Conservation (phyloP, 2,797 vertebrate species). For the Pantherophis alleghaniensis region DNA sequence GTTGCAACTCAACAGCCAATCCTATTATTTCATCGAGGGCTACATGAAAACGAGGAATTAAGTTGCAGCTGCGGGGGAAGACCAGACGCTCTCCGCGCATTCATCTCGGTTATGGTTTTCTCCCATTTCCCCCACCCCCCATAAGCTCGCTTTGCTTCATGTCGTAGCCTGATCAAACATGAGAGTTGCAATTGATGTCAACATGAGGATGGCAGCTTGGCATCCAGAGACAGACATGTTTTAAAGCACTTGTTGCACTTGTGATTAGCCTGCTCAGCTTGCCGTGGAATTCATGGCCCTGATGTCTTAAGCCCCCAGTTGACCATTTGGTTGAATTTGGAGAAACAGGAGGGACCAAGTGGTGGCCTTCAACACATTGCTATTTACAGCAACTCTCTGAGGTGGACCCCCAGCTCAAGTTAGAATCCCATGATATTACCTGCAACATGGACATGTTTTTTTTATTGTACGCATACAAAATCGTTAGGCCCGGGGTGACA, state of each 20-base stretch:
- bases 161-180: neutral
- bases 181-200: slow-evolving; percentile 17
- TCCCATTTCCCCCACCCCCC: neutral
- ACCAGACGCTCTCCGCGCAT: neutral
- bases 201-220: slow-evolving; percentile 11
- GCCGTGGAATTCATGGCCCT: neutral
- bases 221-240: neutral
- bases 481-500: neutral
- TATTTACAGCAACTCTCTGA: slow-evolving; percentile 15
- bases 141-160: slow-evolving; percentile 12
- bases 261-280: neutral
- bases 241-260: slow-evolving; percentile 29
- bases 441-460: slow-evolving; percentile 21
- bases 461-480: neutral
- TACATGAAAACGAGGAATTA: neutral
- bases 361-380: neutral
- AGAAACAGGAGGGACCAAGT: neutral
- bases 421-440: slow-evolving; percentile 26
- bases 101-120: neutral
- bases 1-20: neutral
- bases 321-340: slow-evolving; percentile 22
- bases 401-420: neutral
- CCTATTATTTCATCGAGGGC: slow-evolving; percentile 7
- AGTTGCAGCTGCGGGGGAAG: neutral
- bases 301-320: slow-evolving; percentile 3